Base-by-base conservation (phyloP, 2,888 invertebrate genomes). In the Mesoligia furuncula region DNA sequence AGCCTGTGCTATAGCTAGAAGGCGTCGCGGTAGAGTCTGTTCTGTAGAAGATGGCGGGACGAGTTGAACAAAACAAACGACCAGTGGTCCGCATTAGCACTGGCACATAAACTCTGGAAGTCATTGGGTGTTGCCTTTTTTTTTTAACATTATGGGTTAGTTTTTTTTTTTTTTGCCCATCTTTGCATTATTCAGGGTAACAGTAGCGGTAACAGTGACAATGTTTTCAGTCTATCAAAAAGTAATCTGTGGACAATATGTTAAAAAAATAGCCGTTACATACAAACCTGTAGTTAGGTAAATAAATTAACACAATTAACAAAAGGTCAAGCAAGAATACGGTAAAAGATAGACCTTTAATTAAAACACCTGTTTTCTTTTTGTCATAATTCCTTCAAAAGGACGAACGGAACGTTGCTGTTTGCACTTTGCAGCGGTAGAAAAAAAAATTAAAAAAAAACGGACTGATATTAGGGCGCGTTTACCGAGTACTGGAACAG, bases 361-460 rank as follows among this genome's bases (percentile, higher is more conserved):
- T 15, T 39, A n/a, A 59, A 81, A 81, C 76, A 82, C 76, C 62
- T 80, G 76, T 79, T 67, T 74, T 39, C 13, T 51, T 27, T 27
- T 54, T 74, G 51, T 66, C 57, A 24, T 45, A 36, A 36, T 36
- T 59, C 42, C 27, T 57, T 57, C 31, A 24, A 45, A 36, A 82
- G 83, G 48, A 54, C 24, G 66, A 75, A 81, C 3, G 24, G 48
- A n/a, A 2, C 48, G 39, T 57, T 62, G 15, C 39, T 9, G 66
- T 54, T 7, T 62, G 27, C 36, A 75, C 15, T 54, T 39, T 45
- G 13, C 15, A 62, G n/a, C 0, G 24, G 6, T 0, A 36, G 8
- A 27, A 75, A 79, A 80, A 71, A 65, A 66, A 42, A 70, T 39
- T 0, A 48, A 15, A 72, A 64, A 73, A 75, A 76, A 45, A 66